Base-by-base conservation (phyloP, 2,113 vertebrate genomes). In the Lampris megalopsis region DNA sequence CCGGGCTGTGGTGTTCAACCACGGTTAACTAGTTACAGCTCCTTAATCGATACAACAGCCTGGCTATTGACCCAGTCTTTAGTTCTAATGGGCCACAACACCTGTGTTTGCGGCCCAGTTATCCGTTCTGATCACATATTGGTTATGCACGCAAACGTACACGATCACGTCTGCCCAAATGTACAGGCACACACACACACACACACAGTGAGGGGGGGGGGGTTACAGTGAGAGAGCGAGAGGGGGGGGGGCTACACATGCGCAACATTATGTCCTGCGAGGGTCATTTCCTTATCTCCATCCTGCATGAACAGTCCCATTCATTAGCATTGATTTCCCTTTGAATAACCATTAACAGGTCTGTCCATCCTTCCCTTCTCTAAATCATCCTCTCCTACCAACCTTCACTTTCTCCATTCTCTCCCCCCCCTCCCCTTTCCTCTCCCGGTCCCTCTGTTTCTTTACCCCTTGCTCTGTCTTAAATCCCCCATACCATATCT, bases 301-400 rank as follows among this genome's bases (percentile, higher is more conserved):
- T 45, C 1, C 41, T 63, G 71, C 83, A 85, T 47, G 57, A 88
- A 86, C 79, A 79, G 68, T 73, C 60, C 68, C 68, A 83, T 90
- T 90, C 83, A 92, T 92, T 92, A 86, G 80, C 85, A 93, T 86
- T 63, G 87, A 93, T 92, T 92, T 88, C 72, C 74, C 73, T 86
- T 83, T 73, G 66, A 86, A 85, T 75, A 64, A 69, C 63, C 54
- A 71, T 80, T 84, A 84, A 74, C 67, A 59, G 61, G 56, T 83
- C 49, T 49, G 58, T 42, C 50, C 80, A 67, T 7, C 3, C 57
- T 24, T 48, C 54, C 35, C 59, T n/a, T 47, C 57, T 58, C 54
- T 73, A 37, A n/a, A n/a, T n/a, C n/a, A n/a, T n/a, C n/a, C n/a
- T n/a, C n/a, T n/a, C n/a, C n/a, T n/a, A n/a, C n/a, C n/a, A n/a